Conservation (phyloP, 2,113 vertebrate genomes). For the Chrysemys picta region DNA sequence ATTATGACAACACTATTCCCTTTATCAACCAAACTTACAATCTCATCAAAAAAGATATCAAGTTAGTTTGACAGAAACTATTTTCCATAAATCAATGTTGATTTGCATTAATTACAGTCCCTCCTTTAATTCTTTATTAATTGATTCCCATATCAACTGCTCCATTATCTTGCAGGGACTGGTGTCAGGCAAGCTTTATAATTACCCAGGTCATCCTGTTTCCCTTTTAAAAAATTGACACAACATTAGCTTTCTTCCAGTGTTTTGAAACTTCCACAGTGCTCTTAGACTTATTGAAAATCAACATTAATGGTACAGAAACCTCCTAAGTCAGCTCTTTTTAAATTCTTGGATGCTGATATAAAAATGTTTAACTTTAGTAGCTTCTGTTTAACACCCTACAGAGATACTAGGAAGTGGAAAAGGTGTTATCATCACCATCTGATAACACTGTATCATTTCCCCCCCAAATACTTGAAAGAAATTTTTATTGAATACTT, state of each 20-base stretch:
- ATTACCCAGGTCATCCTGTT: background rate
- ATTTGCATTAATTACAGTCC: background rate
- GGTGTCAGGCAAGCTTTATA: background rate
- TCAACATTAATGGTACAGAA: background rate
- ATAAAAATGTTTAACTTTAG: background rate
- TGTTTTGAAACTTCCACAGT: background rate
- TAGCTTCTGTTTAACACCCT: background rate
- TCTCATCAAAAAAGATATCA: background rate
- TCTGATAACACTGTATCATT: background rate
- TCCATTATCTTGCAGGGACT: background rate
- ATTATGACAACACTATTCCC: background rate
- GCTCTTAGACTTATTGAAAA: background rate
- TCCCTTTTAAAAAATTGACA: background rate
- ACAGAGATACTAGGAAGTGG: background rate
- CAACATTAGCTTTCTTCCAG: background rate
- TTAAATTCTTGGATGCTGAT: background rate
- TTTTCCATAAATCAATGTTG: background rate
- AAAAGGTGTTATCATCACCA: background rate
- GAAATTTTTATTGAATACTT: background rate
- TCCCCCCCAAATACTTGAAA: background rate
- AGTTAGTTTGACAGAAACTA: background rate
- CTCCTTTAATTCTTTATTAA: background rate
- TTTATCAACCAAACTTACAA: background rate
- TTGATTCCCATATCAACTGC: background rate
- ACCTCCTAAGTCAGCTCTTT: background rate